A percentile compares a stretch with the other conserved stretches of the same genome.
Evolutionary conservation across 2,888 invertebrate species (phyloP).

Genomic region (Oscheius sp.): DNA sequence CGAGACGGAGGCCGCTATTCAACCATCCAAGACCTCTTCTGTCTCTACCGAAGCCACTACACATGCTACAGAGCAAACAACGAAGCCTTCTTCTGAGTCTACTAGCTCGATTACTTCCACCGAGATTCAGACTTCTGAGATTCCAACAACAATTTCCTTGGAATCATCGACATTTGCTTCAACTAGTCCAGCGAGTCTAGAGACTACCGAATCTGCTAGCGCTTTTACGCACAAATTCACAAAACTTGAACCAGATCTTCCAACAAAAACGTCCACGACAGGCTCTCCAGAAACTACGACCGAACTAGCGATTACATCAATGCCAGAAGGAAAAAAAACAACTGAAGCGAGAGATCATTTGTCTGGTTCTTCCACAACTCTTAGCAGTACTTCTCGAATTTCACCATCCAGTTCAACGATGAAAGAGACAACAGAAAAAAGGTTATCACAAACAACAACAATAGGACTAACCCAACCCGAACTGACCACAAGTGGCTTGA

Average conservation of each 20-base stretch:
- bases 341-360: too few relatives aligned
- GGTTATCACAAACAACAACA: neutral
- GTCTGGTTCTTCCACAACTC: too few relatives aligned
- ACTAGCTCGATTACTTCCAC: neutral
- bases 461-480: neutral
- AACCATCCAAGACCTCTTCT: too few relatives aligned
- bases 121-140: neutral
- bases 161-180: neutral
- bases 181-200: neutral
- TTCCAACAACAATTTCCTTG: neutral
- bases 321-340: too few relatives aligned
- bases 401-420: neutral
- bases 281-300: too few relatives aligned
- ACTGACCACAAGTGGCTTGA: conserved; percentile 18
- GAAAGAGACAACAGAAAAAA: neutral
- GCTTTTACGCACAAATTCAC: neutral
- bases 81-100: neutral
- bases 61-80: neutral
- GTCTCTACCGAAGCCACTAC: conserved; percentile 1
- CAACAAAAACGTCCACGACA: too few relatives aligned
- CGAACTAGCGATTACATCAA: too few relatives aligned
- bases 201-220: neutral
- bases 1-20: too few relatives aligned
- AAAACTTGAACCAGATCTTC: too few relatives aligned
- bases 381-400: too few relatives aligned